Percentiles rank a stretch among this genome's conserved stretches.
phyloP scores from a whole-genome alignment of 2,797 vertebrate genomes.

The Enteromius argenteus region DNA sequence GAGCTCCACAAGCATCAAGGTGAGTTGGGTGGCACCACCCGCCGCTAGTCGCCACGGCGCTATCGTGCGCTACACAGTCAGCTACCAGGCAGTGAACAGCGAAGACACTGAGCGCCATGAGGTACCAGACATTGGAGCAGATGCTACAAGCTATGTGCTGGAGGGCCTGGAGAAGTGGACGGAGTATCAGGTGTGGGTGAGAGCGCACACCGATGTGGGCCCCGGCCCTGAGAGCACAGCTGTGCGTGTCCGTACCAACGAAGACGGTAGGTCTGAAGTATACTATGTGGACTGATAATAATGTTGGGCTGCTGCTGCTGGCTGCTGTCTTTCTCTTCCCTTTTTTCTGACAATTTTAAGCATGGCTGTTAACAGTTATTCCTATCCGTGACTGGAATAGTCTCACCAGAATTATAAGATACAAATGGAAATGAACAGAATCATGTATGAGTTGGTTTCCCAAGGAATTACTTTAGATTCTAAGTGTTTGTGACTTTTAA shows the following conservation, averaged over 20 bases:
- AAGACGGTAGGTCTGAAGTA: constrained; percentile 90
- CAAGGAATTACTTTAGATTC: background rate
- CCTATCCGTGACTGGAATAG: background rate
- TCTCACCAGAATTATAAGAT: background rate
- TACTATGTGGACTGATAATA: background rate
- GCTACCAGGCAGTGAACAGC: constrained; percentile 91
- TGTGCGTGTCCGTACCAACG: constrained; percentile 90
- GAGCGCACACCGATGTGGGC: constrained; percentile 96
- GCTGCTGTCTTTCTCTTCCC: constrained; percentile 2
- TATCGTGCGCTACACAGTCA: constrained; percentile 95
- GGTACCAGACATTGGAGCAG: constrained; percentile 87
- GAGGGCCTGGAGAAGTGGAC: constrained; percentile 98
- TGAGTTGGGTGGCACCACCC: constrained; percentile 98
- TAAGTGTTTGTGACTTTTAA: background rate
- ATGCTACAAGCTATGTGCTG: constrained; percentile 90
- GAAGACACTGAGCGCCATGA: constrained; percentile 91
- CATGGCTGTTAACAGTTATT: constrained; percentile 22
- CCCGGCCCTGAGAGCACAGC: constrained; percentile 94
- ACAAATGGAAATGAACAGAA: background rate
- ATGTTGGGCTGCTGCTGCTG: constrained; percentile 12
- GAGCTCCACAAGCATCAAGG: constrained; percentile 96
- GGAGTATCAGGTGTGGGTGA: constrained; percentile 98
- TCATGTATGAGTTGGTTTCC: background rate
- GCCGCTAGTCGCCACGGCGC: constrained; percentile 92
- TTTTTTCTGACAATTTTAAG: constrained; percentile 10